phyloP scores from a whole-genome alignment of 2,113 vertebrate genomes.

The Penelope pileata region DNA sequence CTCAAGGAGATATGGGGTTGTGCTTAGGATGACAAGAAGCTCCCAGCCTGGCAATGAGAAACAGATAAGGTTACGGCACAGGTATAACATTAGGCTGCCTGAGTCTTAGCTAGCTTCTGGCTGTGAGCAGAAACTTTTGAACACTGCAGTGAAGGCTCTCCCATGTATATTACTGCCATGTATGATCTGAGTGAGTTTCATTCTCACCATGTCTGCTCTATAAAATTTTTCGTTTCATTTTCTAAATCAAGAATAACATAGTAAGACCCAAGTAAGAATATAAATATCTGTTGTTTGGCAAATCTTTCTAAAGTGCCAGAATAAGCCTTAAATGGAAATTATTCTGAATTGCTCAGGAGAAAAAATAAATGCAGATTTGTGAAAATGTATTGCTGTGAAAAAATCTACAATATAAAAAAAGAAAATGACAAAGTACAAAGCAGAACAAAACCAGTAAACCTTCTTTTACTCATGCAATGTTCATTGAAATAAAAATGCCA shows the following conservation, averaged over 20 bases:
- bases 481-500: neutral
- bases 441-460: neutral
- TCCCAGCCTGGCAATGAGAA: neutral
- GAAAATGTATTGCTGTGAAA: neutral
- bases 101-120: neutral
- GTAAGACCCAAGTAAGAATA: neutral
- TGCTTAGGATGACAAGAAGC: accelerated
- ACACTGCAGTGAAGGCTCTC: neutral
- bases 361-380: neutral
- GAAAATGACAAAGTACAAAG: neutral
- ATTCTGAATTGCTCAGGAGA: neutral
- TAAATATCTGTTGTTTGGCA: neutral
- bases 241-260: neutral
- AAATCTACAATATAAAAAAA: neutral
- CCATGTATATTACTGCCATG: neutral
- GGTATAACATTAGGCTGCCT: neutral
- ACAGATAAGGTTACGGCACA: neutral
- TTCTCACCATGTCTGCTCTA: neutral
- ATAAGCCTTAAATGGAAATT: neutral
- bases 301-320: neutral
- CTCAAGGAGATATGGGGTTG: neutral
- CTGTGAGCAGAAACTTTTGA: neutral
- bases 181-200: neutral
- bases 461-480: neutral
- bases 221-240: neutral